A percentile compares a stretch with the other conserved stretches of the same genome.
phyloP scores from a whole-genome alignment of 2,113 vertebrate genomes.

The Mellivora capensis region DNA sequence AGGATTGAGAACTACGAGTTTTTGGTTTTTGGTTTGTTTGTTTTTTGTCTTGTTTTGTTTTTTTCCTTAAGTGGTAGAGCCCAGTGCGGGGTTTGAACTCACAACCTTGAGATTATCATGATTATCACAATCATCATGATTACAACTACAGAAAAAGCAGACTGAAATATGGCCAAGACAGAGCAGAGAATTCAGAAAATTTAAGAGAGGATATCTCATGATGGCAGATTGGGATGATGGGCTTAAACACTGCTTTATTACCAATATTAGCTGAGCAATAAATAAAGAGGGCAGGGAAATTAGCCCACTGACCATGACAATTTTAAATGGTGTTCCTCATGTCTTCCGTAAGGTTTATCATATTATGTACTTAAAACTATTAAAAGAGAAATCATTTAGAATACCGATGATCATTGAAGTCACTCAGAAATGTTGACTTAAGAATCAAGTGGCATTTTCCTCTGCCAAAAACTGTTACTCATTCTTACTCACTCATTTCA shows the following conservation, averaged over 20 bases:
- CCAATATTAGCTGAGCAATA: not conserved
- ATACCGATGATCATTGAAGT: not conserved
- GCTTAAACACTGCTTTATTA: not conserved
- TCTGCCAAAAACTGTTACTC: constrained; percentile 24
- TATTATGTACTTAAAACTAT: not conserved
- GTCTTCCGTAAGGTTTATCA: not conserved
- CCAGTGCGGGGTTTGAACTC: not conserved
- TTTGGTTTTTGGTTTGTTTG: not conserved
- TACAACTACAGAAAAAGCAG: not conserved
- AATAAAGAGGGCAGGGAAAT: not conserved
- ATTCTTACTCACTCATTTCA: not conserved
- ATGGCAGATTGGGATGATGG: not conserved
- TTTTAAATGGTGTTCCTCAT: not conserved
- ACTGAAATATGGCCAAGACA: not conserved
- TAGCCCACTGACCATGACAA: not conserved
- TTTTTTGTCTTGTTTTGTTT: not conserved
- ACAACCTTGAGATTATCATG: not conserved
- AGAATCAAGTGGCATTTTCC: not conserved
- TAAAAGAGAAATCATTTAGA: not conserved
- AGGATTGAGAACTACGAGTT: not conserved
- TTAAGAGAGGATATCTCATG: not conserved
- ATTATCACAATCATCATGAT: not conserved
- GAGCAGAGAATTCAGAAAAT: not conserved
- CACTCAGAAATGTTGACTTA: not conserved
- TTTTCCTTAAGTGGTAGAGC: not conserved